Base-by-base conservation (phyloP, 2,797 vertebrate genomes). In the Xiphophorus birchmanni region DNA sequence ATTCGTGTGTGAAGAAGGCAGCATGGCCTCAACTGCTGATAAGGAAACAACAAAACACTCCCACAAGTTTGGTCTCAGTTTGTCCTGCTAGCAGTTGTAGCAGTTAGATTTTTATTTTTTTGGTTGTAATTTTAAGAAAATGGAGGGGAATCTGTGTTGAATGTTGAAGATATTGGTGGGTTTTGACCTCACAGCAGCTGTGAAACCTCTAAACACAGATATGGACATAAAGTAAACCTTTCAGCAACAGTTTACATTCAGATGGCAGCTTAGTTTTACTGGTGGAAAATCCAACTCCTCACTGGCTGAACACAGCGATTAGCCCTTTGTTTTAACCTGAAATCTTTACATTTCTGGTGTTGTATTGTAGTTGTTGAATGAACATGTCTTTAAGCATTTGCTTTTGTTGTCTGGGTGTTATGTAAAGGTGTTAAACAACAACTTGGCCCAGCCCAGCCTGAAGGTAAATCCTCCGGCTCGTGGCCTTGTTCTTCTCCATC, bases 1-100 rank as follows among this genome's bases (percentile, higher is more conserved):
- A 42, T 82, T 82, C 67, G 35, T 69, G 47, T 74, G 85, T 82
- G 78, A 84, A 74, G 47, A 37, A 48, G 63, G 40, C 10, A 26
- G 65, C 9, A 3, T 42, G 37, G 40, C 37, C 65, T 26, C 21
- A 69, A 9, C 8, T 18, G 63, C 76, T 80, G 87, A 82, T 86
- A 88, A 86, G 60, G 77, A 73, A 69, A 75, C 26, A 47, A 63
- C 40, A 40, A n/a, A 35, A 73, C 11, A 44, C 63, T 32, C 81
- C 71, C 12, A 26, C 52, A 26, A 42, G 50, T 26, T 40, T 13
- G 35, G 26, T 29, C 52, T 17, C 29, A 15, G 58, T 29, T 63
- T 35, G 4, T 60, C 11, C 26, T 56, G 35, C 9, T 12, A 3
- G 35, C 40, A n/a, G 74, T 75, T 75, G 1, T 18, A 4, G 17